Percentiles rank a stretch among this genome's conserved stretches.
phyloP scores from a whole-genome alignment of 2,888 invertebrate genomes.

The Rhimphoctona megacephalus region DNA sequence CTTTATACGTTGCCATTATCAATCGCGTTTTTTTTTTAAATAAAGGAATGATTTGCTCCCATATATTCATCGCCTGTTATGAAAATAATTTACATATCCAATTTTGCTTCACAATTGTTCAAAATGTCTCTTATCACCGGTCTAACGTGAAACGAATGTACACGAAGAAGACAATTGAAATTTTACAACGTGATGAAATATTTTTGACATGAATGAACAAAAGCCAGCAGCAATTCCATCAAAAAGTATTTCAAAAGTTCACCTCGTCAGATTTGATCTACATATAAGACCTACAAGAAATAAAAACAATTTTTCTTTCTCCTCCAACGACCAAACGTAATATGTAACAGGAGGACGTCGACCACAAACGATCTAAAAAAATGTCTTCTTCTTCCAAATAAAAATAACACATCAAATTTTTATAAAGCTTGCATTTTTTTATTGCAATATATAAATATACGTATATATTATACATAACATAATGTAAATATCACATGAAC shows the following conservation, averaged over 20 bases:
- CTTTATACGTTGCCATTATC: background rate
- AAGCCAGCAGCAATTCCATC: background rate
- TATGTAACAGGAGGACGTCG: background rate
- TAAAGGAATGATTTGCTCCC: too few relatives aligned
- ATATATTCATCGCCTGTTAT: background rate
- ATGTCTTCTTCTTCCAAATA: background rate
- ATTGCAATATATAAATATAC: conserved; percentile 12
- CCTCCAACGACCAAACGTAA: background rate
- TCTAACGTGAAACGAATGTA: background rate
- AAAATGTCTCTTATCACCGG: background rate
- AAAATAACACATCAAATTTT: background rate
- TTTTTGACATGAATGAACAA: background rate
- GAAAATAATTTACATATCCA: background rate
- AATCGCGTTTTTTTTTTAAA: background rate
- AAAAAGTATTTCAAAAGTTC: background rate
- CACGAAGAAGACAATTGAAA: background rate
- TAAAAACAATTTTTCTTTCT: background rate
- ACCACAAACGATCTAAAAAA: background rate
- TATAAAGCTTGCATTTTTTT: conserved; percentile 1
- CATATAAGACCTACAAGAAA: background rate
- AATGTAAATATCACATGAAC: conserved; percentile 62
- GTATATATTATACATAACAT: conserved; percentile 2
- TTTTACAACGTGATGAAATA: background rate
- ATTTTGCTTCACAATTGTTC: background rate
- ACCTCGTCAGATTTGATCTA: background rate